These are phyloP conservation scores for Fundulus diaphanus DNA, from an alignment of 2,797 vertebrate species.

Conservation along the genomic window DNA sequence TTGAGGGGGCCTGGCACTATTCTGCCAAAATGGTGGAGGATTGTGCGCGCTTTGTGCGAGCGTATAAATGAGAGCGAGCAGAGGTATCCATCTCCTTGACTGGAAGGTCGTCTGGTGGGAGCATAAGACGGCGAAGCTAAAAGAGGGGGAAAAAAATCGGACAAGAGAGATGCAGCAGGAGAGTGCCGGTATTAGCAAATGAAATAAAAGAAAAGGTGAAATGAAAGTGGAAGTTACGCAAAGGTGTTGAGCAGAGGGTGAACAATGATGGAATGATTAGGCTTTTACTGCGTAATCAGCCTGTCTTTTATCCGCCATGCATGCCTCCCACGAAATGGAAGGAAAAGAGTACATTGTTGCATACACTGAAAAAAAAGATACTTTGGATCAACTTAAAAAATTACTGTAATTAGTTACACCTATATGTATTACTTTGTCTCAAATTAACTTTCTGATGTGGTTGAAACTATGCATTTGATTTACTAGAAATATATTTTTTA, in stretches of 20 bases:
- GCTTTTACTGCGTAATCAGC: slow-evolving; percentile 57
- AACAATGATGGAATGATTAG: slow-evolving; percentile 69
- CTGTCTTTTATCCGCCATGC: slow-evolving; percentile 37
- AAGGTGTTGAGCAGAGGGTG: slow-evolving; percentile 51
- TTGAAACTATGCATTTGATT: too few species aligned
- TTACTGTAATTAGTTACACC: too few species aligned
- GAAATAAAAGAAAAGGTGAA: slow-evolving; percentile 55
- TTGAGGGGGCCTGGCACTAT: slow-evolving; percentile 9
- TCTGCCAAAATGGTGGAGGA: slow-evolving; percentile 21
- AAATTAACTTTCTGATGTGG: too few species aligned
- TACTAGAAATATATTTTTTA: too few species aligned
- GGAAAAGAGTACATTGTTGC: slow-evolving; percentile 23
- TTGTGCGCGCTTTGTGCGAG: background rate
- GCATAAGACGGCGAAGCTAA: slow-evolving; percentile 22
- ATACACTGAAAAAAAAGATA: too few species aligned
- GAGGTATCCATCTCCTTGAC: slow-evolving; percentile 57
- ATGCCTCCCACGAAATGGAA: slow-evolving; percentile 15
- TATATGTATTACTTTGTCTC: too few species aligned
- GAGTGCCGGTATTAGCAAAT: slow-evolving; percentile 49
- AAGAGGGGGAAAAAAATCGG: slow-evolving; percentile 31
- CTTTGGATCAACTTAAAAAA: too few species aligned
- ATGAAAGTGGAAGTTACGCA: slow-evolving; percentile 60
- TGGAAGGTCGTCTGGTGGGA: slow-evolving; percentile 60
- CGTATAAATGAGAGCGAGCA: slow-evolving; percentile 31
- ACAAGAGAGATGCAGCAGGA: slow-evolving; percentile 24